Conservation (phyloP, 2,113 vertebrate species). For the Meleagris gallopavo region DNA sequence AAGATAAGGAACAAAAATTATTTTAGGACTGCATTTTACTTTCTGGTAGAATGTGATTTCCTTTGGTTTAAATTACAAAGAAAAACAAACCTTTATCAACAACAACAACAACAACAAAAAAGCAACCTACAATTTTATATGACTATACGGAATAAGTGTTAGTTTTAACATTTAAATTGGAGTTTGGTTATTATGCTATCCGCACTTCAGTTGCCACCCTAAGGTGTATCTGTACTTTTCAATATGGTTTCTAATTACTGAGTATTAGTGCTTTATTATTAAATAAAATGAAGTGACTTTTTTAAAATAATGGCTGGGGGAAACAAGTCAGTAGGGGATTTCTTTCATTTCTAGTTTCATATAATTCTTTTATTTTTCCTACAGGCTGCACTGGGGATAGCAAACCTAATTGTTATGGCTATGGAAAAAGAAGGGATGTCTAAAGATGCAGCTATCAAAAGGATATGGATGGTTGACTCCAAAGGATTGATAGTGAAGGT, state of each 20-base stretch:
- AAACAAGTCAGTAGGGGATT: not conserved
- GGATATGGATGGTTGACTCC: slow-evolving; percentile 99
- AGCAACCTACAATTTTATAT: not conserved
- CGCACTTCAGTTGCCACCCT: not conserved
- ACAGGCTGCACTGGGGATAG: slow-evolving; percentile 96
- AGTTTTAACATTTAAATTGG: not conserved
- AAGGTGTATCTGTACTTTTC: not conserved
- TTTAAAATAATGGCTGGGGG: not conserved
- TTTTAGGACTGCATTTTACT: not conserved
- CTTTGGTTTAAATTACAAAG: not conserved
- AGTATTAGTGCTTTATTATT: not conserved
- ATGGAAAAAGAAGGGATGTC: slow-evolving; percentile 93
- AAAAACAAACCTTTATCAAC: not conserved
- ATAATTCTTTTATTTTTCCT: not conserved
- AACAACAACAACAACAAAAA: not conserved
- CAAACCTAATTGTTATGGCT: slow-evolving; percentile 92
- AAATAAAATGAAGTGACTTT: not conserved
- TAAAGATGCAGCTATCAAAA: slow-evolving; percentile 81
- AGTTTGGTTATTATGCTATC: not conserved
- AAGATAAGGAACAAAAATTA: slow-evolving; percentile 2
- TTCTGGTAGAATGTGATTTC: not conserved
- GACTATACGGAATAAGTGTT: not conserved
- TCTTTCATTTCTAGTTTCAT: not conserved
- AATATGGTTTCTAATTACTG: not conserved
- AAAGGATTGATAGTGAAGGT: slow-evolving; percentile 98